Evolutionary conservation across 2,888 invertebrate species (phyloP).

Genomic region (Opisthograptis luteolata): DNA sequence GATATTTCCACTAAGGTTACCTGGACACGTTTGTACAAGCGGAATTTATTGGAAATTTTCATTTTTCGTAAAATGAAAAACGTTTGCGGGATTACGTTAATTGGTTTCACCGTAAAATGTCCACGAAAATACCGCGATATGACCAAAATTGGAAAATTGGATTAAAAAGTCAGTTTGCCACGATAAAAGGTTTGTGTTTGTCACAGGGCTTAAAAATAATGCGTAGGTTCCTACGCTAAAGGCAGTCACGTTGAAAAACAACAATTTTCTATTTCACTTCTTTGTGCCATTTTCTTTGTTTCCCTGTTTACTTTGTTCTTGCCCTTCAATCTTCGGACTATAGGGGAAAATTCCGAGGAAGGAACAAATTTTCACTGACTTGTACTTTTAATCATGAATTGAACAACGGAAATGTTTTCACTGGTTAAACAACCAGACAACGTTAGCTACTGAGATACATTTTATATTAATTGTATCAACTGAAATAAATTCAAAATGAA

Average conservation of each 20-base stretch:
- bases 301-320: slow-evolving; percentile 39
- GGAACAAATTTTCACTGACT: slow-evolving; percentile 13
- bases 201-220: slow-evolving; percentile 25
- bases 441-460: too few species aligned
- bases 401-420: neutral
- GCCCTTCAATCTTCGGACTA: slow-evolving; percentile 31
- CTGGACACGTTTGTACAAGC: slow-evolving; percentile 9
- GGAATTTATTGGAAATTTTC: slow-evolving; percentile 26
- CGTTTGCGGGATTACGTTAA: slow-evolving; percentile 31
- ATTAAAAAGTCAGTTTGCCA: slow-evolving; percentile 30
- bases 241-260: slow-evolving; percentile 16
- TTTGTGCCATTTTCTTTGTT: slow-evolving; percentile 38
- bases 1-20: slow-evolving; percentile 5
- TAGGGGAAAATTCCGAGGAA: slow-evolving; percentile 20
- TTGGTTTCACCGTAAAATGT: slow-evolving; percentile 42
- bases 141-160: slow-evolving; percentile 33
- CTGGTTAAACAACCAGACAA: too few species aligned
- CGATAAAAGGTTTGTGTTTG: slow-evolving; percentile 39
- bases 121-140: slow-evolving; percentile 32
- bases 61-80: slow-evolving; percentile 23
- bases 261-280: slow-evolving; percentile 33
- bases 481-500: too few species aligned
- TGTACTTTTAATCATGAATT: slow-evolving; percentile 6
- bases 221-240: slow-evolving; percentile 19
- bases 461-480: too few species aligned